Base-by-base conservation (phyloP, 2,113 vertebrate species). In the Suncus etruscus region DNA sequence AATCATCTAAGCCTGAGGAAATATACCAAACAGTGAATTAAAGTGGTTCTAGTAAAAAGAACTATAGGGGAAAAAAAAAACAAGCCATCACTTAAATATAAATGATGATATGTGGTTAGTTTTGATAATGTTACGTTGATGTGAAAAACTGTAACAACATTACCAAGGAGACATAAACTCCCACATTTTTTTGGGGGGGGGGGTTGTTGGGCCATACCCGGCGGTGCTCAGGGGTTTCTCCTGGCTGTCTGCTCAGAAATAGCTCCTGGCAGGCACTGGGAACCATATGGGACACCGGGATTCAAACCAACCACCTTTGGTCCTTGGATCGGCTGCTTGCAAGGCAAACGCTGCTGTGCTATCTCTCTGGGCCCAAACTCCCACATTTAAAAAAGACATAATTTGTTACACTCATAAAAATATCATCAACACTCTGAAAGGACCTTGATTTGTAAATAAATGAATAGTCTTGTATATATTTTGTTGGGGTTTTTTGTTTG, bases 1-100 rank as follows among this genome's bases (percentile, higher is more conserved):
- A 98, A 91, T 99, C 99, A 94, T 99, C 99, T 96, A 99, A 89
- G 54, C 99, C 99, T 99, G 87, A 81, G 70, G 82, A 93, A 94
- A 95, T 0, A 87, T 8, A 51, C 54, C 31, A 83, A 95, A 91
- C 48, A 86, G 11, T 66, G 27, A 80, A 51, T 78, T 72, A 27
- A 54, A 7, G 76, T 29, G 32, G 32, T 27, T 54, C 18, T 68
- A 93, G 8, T 50, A 6, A 76, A 90, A 94, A 83, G 45, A 94
- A 72, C 25, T 29, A 54, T 0, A 86, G 29, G 8, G 78, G 48
- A 54, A 72, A 11, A 18, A 31, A 86, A 84, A 11, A 18, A 31
- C 83, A 84, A 20, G 29, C 3, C 18, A 87, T 10, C 31, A 88
- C 15, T 83, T 68, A 69, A 68, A 11, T 7, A 54, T 66, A 91